Percentiles rank a stretch among this genome's conserved stretches.
Conservation (phyloP, 2,113 vertebrate genomes). For the Lophura nycthemera region DNA sequence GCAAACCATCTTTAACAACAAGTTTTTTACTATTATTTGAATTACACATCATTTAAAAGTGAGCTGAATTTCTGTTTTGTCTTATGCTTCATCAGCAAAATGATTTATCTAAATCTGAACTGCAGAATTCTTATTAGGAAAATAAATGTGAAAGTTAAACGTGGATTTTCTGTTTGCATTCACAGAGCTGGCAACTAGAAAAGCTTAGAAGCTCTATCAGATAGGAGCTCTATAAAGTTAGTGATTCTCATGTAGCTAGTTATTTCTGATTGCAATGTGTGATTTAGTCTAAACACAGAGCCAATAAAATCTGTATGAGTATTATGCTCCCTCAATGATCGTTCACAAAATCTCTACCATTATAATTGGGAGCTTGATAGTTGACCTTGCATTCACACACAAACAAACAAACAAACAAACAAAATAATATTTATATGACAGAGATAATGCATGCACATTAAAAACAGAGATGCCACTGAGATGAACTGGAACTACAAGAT, state of each 20-base stretch:
- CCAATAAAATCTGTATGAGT: neutral
- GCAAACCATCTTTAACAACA: neutral
- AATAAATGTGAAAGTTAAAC: slow-evolving; percentile 5
- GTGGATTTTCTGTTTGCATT: neutral
- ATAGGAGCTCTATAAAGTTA: neutral
- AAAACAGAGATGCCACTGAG: neutral
- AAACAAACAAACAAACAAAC: neutral
- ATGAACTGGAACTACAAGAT: neutral
- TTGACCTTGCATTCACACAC: neutral
- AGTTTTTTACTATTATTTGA: neutral
- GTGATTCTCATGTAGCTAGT: neutral
- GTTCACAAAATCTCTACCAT: slow-evolving; percentile 1
- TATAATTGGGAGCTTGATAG: neutral
- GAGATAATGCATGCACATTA: neutral
- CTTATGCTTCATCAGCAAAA: neutral
- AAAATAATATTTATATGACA: neutral
- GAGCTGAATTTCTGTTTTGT: neutral
- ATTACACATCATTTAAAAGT: neutral
- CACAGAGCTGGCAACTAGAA: slow-evolving; percentile 10
- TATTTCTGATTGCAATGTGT: neutral
- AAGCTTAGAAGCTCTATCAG: neutral
- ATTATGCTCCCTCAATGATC: neutral
- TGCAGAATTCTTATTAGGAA: slow-evolving; percentile 7
- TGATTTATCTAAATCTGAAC: neutral
- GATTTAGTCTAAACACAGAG: neutral